Conservation (phyloP, 2,888 invertebrate species). For the Brachycybe producta region DNA sequence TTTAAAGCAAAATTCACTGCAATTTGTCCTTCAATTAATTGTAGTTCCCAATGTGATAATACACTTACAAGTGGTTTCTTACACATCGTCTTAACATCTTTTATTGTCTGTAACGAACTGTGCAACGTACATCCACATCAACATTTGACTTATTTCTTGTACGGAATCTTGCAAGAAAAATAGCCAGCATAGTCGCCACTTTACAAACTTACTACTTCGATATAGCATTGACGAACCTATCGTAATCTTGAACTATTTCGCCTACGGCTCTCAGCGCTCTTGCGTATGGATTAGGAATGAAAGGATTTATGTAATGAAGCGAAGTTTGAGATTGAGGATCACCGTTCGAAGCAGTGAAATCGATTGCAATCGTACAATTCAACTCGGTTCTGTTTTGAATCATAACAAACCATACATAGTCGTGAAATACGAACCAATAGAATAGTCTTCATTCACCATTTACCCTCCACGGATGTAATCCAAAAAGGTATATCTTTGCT, state of each 20-base stretch:
- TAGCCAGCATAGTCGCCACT: no score
- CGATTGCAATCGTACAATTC: slow-evolving; percentile 38
- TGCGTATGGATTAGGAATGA: slow-evolving; percentile 26
- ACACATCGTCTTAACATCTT: no score
- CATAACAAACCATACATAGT: not conserved
- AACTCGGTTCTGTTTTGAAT: slow-evolving; percentile 30
- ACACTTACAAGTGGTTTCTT: no score
- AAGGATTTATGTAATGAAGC: slow-evolving; percentile 23
- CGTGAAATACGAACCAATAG: not conserved
- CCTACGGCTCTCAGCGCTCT: slow-evolving; percentile 32
- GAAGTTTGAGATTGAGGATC: slow-evolving; percentile 23
- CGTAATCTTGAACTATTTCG: slow-evolving; percentile 26
- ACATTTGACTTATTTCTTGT: no score
- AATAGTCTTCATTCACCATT: not conserved
- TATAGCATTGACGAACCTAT: slow-evolving; percentile 22
- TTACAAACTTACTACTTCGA: no score
- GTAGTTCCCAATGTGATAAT: no score
- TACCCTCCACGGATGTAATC: slow-evolving; percentile 44
- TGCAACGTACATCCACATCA: no score
- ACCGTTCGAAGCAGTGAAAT: slow-evolving; percentile 34
- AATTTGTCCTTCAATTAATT: no score
- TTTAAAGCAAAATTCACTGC: no score
- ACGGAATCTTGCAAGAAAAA: no score
- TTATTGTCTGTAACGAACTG: no score
- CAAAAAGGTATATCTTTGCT: slow-evolving; percentile 38